Conservation (phyloP, 2,888 invertebrate species). For the Gonocerus acuteangulatus region DNA sequence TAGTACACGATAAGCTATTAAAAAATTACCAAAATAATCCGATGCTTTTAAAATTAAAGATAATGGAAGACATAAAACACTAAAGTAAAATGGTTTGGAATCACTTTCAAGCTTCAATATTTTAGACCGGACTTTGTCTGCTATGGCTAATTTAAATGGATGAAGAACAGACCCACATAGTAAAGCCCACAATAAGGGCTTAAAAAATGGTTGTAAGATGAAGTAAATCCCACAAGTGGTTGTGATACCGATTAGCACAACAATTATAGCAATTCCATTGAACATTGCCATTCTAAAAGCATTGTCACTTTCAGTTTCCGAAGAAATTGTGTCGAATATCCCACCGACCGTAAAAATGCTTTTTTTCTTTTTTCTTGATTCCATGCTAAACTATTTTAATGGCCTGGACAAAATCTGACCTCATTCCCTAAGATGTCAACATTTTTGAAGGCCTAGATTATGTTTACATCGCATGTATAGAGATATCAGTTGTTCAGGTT, state of each 20-base stretch:
- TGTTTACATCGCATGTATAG: no score
- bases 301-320: conserved; percentile 55
- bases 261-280: conserved; percentile 74
- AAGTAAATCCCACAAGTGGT: conserved; percentile 72
- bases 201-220: conserved; percentile 83
- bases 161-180: conserved; percentile 95
- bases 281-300: conserved; percentile 87
- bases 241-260: conserved; percentile 59
- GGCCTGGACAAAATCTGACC: no score
- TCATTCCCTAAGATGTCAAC: no score
- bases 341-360: conserved; percentile 31
- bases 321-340: conserved; percentile 29
- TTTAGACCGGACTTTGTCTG: conserved; percentile 70
- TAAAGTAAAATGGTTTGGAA: conserved; percentile 62
- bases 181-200: conserved; percentile 91
- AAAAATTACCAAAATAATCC: conserved; percentile 33
- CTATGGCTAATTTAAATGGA: conserved; percentile 79
- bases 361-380: conserved; percentile 21
- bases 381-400: background rate
- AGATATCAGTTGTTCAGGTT: no score
- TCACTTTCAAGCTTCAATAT: conserved; percentile 68
- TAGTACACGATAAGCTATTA: conserved; percentile 28
- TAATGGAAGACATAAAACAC: conserved; percentile 34
- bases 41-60: conserved; percentile 31
- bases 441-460: no score